phyloP scores from a whole-genome alignment of 64 coral and sea anemone genomes.

The Anthopleura sola region DNA sequence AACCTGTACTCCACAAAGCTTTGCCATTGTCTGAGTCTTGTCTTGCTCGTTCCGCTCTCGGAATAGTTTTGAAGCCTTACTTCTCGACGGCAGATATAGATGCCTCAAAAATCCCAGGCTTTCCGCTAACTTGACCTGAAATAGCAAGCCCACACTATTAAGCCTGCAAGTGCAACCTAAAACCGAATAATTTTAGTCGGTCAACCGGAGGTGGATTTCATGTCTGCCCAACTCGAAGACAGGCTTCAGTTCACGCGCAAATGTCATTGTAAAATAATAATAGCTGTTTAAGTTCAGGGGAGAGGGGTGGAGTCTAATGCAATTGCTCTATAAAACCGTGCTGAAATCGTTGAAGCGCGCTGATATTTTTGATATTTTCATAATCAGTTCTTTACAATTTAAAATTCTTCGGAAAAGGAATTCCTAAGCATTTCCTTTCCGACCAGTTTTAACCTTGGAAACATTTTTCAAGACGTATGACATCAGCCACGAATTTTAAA shows the following conservation, averaged over 20 bases:
- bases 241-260: background rate
- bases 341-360: background rate
- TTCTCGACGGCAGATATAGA: background rate
- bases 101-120: background rate
- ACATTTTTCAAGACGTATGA: background rate
- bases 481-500: background rate
- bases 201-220: background rate
- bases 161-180: background rate
- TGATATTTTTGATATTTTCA: background rate
- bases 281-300: background rate
- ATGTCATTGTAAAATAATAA: background rate
- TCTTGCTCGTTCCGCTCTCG: background rate
- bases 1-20: background rate
- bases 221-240: conserved; percentile 2
- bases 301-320: background rate
- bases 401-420: background rate
- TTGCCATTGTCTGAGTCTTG: background rate
- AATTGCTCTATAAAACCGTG: too few species aligned
- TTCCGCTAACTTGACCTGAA: conserved; percentile 1
- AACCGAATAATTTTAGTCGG: background rate
- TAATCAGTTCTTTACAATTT: background rate
- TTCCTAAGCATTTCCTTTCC: background rate
- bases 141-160: conserved; percentile 3
- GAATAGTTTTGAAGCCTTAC: background rate
- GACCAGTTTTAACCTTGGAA: background rate